Conservation (phyloP, 2,888 invertebrate species). For the Mayetiola destructor region DNA sequence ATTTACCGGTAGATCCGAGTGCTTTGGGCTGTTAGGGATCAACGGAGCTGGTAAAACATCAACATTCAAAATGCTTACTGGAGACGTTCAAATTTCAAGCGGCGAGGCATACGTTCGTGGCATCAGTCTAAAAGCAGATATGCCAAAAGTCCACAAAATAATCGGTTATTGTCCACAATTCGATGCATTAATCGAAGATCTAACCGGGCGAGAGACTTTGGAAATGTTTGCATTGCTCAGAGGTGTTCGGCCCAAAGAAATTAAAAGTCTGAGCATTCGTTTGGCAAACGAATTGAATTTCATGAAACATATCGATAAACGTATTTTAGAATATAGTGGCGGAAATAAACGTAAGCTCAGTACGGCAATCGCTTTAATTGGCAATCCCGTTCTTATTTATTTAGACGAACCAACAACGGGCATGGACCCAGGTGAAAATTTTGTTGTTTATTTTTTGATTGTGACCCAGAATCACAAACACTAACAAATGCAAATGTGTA, state of each 20-base stretch:
- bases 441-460: too few relatives aligned
- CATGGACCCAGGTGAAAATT: conserved; percentile 11
- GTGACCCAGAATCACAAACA: too few relatives aligned
- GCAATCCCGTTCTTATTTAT: conserved; percentile 52
- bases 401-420: conserved; percentile 27
- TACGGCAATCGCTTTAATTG: conserved; percentile 54
- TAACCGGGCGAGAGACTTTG: conserved; percentile 55
- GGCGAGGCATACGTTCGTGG: conserved; percentile 57
- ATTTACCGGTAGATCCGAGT: conserved; percentile 43
- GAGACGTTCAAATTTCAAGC: conserved; percentile 54
- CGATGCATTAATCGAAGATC: conserved; percentile 53
- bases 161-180: conserved; percentile 66
- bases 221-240: conserved; percentile 49
- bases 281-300: conserved; percentile 46
- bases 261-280: conserved; percentile 30
- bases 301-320: conserved; percentile 45
- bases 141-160: conserved; percentile 44
- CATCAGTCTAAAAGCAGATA: conserved; percentile 37
- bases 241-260: conserved; percentile 39
- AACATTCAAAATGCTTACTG: conserved; percentile 83
- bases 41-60: conserved; percentile 82
- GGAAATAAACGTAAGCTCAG: conserved; percentile 62
- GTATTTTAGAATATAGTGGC: conserved; percentile 47
- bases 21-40: conserved; percentile 68
- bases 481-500: too few relatives aligned